phyloP scores from a whole-genome alignment of 2,113 vertebrate genomes.

The Lagenorhynchus albirostris region DNA sequence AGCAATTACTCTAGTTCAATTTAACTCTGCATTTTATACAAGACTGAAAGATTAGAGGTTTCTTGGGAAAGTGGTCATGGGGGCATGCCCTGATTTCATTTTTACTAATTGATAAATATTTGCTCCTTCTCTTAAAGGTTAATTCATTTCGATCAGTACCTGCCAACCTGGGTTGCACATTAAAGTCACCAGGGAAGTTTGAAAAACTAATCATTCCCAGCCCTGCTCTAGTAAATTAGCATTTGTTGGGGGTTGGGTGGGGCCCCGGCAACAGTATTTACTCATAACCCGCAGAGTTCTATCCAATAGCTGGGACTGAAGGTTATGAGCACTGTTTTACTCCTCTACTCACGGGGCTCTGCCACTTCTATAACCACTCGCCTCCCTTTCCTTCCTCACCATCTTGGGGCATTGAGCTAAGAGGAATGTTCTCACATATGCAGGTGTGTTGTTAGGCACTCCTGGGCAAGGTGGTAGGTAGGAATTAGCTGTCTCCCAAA shows the following conservation, averaged over 20 bases:
- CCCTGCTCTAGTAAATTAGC: neutral
- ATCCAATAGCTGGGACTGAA: neutral
- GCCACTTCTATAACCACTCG: rapidly evolving
- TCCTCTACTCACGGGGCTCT: neutral
- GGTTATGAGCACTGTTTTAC: neutral
- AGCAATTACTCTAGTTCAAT: neutral
- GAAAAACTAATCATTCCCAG: neutral
- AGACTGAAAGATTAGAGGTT: neutral
- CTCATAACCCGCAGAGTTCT: neutral
- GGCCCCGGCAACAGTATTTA: neutral
- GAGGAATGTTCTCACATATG: neutral
- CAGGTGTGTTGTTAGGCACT: neutral
- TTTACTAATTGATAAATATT: neutral
- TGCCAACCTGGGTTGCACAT: neutral
- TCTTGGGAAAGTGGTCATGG: neutral
- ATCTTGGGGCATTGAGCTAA: neutral
- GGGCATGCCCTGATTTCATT: neutral
- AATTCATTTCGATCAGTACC: neutral
- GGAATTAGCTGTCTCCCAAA: neutral
- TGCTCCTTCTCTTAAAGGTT: neutral
- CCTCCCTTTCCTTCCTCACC: neutral
- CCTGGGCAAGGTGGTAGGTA: neutral
- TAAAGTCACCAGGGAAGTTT: neutral
- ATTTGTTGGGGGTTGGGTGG: neutral
- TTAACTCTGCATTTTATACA: neutral